Evolutionary conservation across 30 jellyfish, hydroid and myxozoan species (phyloP).

Genomic region (Hydractinia symbiolongicarpus): DNA sequence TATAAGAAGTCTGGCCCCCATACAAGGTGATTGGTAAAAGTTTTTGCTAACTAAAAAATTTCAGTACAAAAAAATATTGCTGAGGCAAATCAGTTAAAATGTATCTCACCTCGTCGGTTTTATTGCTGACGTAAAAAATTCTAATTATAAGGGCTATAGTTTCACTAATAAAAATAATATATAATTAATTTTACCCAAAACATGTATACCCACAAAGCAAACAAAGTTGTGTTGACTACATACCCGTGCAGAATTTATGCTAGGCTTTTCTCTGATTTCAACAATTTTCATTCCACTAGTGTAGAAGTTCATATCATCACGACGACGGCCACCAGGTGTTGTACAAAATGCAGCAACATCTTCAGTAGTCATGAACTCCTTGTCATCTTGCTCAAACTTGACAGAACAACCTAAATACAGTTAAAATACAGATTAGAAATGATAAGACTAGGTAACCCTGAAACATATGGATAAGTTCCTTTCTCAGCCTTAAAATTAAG

Average conservation of each 20-base stretch:
- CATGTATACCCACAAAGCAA: too few relatives aligned
- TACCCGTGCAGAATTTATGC: constrained; percentile 38
- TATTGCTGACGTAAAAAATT: too few relatives aligned
- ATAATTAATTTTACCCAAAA: background rate
- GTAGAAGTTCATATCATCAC: constrained; percentile 74
- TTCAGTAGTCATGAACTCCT: constrained; percentile 68
- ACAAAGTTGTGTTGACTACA: background rate
- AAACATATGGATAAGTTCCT: too few relatives aligned
- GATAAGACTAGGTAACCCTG: background rate
- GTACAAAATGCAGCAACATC: constrained; percentile 51
- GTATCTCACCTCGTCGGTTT: too few relatives aligned
- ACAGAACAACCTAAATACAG: constrained; percentile 39
- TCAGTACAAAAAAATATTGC: too few relatives aligned
- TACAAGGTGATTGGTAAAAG: too few relatives aligned
- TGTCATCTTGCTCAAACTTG: constrained; percentile 57
- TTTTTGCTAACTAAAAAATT: too few relatives aligned
- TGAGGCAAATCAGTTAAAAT: too few relatives aligned
- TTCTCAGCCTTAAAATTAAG: background rate
- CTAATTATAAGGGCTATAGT: background rate
- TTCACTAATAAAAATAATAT: background rate
- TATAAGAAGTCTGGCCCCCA: too few relatives aligned
- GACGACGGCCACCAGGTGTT: constrained; percentile 56
- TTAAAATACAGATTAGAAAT: background rate
- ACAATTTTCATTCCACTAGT: constrained; percentile 66
- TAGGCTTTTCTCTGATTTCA: constrained; percentile 52